Evolutionary conservation across 2,113 vertebrate genomes (phyloP).

Genomic region (Phocoena sinus): DNA sequence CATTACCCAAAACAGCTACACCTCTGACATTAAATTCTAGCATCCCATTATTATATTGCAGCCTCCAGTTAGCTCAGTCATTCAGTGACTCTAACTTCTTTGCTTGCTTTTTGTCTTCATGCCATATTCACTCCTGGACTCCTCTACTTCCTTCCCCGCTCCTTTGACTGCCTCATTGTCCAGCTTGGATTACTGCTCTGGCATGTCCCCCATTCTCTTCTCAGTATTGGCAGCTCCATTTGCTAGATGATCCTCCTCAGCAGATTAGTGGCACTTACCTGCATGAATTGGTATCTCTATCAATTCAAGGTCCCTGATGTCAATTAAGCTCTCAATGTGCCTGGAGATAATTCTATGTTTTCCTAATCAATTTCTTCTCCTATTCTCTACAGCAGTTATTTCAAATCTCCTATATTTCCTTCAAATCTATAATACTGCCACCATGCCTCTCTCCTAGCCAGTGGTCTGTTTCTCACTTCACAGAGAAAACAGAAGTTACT

Average conservation of each 20-base stretch:
- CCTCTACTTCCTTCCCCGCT: not conserved
- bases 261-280: not conserved
- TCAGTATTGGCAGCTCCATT: constrained; percentile 35
- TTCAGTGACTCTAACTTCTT: not conserved
- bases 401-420: not conserved
- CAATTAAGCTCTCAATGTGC: not conserved
- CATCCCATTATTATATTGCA: not conserved
- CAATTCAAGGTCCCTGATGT: constrained; percentile 39
- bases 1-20: not conserved
- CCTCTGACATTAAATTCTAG: not conserved
- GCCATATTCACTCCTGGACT: not conserved
- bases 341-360: constrained; percentile 29
- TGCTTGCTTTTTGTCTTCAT: not conserved
- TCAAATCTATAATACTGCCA: not conserved
- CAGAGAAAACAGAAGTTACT: not conserved
- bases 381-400: not conserved
- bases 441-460: not conserved
- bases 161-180: not conserved
- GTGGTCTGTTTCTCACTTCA: not conserved
- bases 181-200: not conserved
- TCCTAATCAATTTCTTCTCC: not conserved
- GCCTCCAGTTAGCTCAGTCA: not conserved
- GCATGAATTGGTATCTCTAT: not conserved
- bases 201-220: not conserved
- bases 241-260: not conserved